These are phyloP conservation scores for Eupeodes latifasciatus DNA, from an alignment of 2,888 invertebrate species.

Conservation along the genomic window DNA sequence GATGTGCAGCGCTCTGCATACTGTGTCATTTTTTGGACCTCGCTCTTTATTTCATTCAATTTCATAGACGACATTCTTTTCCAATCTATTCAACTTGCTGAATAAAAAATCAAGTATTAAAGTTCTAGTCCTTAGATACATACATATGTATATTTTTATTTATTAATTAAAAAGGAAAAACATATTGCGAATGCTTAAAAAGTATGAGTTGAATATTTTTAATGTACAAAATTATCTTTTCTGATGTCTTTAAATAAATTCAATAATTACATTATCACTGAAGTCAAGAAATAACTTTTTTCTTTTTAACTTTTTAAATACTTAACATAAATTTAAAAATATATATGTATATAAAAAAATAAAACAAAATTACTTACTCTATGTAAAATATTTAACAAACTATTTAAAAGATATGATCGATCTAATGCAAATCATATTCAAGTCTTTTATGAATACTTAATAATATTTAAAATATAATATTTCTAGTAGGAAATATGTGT, in stretches of 20 bases:
- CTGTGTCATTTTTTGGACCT: too few species aligned
- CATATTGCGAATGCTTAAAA: slow-evolving; percentile 38
- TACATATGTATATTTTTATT: not conserved
- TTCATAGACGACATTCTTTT: too few species aligned
- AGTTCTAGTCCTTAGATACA: not conserved
- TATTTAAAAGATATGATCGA: slow-evolving; percentile 57
- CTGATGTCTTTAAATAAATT: slow-evolving; percentile 62
- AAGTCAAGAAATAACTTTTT: slow-evolving; percentile 50
- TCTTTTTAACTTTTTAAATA: slow-evolving; percentile 19
- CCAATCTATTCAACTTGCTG: too few species aligned
- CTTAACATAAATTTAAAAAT: slow-evolving; percentile 45
- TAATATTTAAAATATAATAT: slow-evolving; percentile 44
- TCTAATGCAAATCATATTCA: slow-evolving; percentile 62
- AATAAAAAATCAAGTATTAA: not conserved
- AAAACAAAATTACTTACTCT: slow-evolving; percentile 43
- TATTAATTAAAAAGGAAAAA: slow-evolving; percentile 10
- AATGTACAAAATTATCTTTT: slow-evolving; percentile 54
- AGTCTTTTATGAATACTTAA: slow-evolving; percentile 70
- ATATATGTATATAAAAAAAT: not conserved
- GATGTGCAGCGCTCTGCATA: too few species aligned
- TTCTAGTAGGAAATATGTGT: slow-evolving; percentile 48
- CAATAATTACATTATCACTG: slow-evolving; percentile 68
- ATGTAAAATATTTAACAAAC: slow-evolving; percentile 51
- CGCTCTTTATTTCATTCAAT: too few species aligned
- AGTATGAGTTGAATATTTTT: slow-evolving; percentile 46